Evolutionary conservation across 2,797 vertebrate genomes (phyloP).

Genomic region (Urosaurus nigricauda): DNA sequence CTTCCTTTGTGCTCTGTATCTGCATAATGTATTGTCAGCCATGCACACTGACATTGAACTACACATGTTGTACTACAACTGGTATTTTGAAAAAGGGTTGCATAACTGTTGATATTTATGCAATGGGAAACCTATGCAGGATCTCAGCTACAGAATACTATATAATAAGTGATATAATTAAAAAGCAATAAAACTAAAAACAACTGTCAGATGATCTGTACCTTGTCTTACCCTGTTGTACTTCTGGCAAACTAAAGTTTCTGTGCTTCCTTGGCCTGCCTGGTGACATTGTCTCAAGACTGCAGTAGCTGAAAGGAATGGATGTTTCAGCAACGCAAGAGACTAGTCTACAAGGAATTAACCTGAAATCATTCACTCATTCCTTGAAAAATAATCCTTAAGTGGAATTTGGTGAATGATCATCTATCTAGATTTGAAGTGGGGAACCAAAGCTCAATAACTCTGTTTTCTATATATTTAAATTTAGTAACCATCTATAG

Average conservation of each 20-base stretch:
- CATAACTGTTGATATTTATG: too few relatives aligned
- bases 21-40: too few relatives aligned
- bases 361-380: background rate
- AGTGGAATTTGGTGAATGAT: background rate
- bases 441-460: background rate
- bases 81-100: too few relatives aligned
- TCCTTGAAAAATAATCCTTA: background rate
- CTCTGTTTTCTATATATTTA: background rate
- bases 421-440: background rate
- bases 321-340: conserved; percentile 12
- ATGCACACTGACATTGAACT: too few relatives aligned
- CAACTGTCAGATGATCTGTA: too few relatives aligned
- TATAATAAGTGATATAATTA: background rate
- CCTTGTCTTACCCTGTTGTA: background rate
- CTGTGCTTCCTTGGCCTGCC: background rate
- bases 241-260: background rate
- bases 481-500: background rate
- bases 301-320: background rate
- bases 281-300: background rate
- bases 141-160: too few relatives aligned
- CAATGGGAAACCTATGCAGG: too few relatives aligned
- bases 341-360: background rate
- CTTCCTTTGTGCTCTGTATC: too few relatives aligned
- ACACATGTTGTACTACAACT: too few relatives aligned
- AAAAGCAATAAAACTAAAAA: background rate